These are phyloP conservation scores for Sebastiscus albofasciatus DNA, from an alignment of 2,797 vertebrate species.

Conservation along the genomic window DNA sequence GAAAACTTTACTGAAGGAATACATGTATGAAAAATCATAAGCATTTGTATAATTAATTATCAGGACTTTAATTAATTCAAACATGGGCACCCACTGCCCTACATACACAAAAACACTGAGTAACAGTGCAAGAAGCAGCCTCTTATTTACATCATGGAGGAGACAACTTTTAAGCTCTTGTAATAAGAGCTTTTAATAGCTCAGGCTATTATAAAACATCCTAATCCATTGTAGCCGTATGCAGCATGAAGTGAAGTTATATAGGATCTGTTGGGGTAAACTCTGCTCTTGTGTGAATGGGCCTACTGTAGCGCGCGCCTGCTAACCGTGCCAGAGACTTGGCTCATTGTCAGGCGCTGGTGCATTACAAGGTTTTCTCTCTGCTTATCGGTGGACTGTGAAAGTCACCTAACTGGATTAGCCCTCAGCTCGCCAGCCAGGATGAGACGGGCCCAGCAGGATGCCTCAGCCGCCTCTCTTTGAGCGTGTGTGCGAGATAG, in stretches of 20 bases:
- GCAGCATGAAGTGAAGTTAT: constrained; percentile 18
- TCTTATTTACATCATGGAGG: constrained; percentile 36
- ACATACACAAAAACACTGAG: constrained; percentile 54
- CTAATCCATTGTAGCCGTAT: constrained; percentile 26
- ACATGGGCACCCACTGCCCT: constrained; percentile 52
- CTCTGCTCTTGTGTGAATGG: constrained; percentile 28
- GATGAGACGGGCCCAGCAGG: constrained; percentile 75
- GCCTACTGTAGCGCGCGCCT: constrained; percentile 19
- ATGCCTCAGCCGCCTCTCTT: constrained; percentile 44
- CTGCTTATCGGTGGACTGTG: constrained; percentile 82
- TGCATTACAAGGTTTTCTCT: constrained; percentile 78
- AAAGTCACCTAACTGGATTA: constrained; percentile 88
- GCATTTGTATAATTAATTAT: constrained; percentile 72
- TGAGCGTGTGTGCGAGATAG: constrained; percentile 24
- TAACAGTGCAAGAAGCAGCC: constrained; percentile 19
- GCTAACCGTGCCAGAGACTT: constrained; percentile 47
- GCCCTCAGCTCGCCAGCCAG: constrained; percentile 68
- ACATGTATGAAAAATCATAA: constrained; percentile 58
- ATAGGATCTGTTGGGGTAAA: constrained; percentile 25
- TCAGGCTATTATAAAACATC: constrained; percentile 16
- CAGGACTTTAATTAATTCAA: constrained; percentile 64
- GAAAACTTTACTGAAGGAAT: constrained; percentile 60
- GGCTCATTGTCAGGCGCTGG: constrained; percentile 68
- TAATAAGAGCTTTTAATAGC: constrained; percentile 36
- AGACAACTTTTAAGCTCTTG: constrained; percentile 5